These are phyloP conservation scores for Morphnarchus princeps DNA, from an alignment of 2,113 vertebrate species.

Conservation along the genomic window DNA sequence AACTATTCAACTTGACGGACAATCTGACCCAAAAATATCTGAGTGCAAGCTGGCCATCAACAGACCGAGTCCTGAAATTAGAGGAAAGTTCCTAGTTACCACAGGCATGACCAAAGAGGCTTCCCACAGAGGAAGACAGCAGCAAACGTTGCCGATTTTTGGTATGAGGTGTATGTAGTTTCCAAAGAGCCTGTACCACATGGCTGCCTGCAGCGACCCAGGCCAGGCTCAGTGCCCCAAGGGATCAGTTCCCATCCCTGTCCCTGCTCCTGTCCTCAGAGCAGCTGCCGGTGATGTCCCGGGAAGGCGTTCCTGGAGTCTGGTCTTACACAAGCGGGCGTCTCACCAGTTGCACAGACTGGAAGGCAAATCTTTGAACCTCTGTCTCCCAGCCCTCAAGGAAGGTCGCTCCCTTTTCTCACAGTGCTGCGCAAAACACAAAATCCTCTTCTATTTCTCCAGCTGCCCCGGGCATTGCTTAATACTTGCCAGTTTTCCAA, in stretches of 20 bases:
- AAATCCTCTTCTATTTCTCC: neutral
- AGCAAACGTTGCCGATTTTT: neutral
- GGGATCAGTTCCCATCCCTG: neutral
- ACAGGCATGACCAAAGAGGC: neutral
- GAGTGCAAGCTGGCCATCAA: neutral
- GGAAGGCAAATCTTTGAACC: neutral
- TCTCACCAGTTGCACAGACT: neutral
- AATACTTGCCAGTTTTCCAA: neutral
- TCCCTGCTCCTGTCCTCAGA: neutral
- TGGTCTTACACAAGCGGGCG: neutral
- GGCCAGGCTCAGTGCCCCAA: neutral
- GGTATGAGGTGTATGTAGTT: neutral
- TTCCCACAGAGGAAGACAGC: neutral
- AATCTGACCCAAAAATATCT: neutral
- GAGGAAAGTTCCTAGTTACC: neutral
- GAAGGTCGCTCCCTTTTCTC: slow-evolving; percentile 25
- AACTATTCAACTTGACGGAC: neutral
- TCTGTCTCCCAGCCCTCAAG: neutral
- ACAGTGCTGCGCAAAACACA: neutral
- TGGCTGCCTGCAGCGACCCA: neutral
- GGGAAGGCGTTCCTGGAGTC: neutral
- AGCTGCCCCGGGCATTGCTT: neutral
- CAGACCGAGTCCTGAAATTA: neutral
- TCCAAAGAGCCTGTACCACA: neutral
- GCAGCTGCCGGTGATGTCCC: neutral